These are phyloP conservation scores for Callorhinus ursinus DNA, from an alignment of 2,113 vertebrate genomes.

Conservation along the genomic window DNA sequence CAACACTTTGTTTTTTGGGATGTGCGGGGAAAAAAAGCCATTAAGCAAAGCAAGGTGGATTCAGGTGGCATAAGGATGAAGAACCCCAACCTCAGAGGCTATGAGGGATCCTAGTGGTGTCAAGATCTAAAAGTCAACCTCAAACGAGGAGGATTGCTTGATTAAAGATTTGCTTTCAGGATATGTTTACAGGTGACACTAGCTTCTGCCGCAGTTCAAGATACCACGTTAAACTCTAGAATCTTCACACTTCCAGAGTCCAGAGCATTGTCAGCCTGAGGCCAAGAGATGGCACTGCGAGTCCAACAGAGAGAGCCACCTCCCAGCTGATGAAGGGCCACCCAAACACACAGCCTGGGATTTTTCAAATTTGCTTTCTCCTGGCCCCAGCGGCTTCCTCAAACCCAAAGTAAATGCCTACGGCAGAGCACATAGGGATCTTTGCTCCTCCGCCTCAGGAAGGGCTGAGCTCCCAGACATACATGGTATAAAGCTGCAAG, in stretches of 20 bases:
- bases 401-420: background rate
- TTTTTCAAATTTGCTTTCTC: background rate
- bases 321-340: fast-evolving
- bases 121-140: background rate
- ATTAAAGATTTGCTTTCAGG: fast-evolving
- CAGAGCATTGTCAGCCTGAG: background rate
- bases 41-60: background rate
- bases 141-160: background rate
- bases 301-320: background rate
- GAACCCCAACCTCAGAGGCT: background rate
- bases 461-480: background rate
- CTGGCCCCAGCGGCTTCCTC: background rate
- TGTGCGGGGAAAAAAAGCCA: background rate
- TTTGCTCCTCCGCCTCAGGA: background rate
- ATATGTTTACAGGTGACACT: fast-evolving
- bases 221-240: fast-evolving
- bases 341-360: background rate
- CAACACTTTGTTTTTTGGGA: background rate
- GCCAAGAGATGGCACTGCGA: conserved; percentile 84
- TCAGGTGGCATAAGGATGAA: background rate
- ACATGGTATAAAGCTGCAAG: background rate
- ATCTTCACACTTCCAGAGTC: fast-evolving
- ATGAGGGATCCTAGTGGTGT: background rate
- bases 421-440: background rate
- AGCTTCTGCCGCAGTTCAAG: fast-evolving